Base-by-base conservation (phyloP, 2,888 invertebrate species). In the Neelides folsomi region DNA sequence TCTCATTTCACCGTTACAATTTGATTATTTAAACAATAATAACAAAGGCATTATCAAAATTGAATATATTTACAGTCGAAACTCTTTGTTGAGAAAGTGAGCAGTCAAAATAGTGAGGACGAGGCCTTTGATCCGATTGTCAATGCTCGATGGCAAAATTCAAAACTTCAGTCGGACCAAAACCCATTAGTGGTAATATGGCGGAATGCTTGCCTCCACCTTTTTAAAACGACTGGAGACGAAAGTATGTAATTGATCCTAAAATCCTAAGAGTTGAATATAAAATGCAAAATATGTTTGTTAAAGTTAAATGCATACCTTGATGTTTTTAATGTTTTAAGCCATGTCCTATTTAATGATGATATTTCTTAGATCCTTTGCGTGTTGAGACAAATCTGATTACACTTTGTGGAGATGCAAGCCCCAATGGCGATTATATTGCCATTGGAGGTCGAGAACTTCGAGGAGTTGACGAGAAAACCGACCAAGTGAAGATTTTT, bases 61-160 rank as follows among this genome's bases (percentile, higher is more conserved):
- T n/a, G n/a, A n/a, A 27, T 54, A 5, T 63, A 65, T 49, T 73
- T 75, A 52, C 68, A 92, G 83, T 86, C 86, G 76, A 74, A 75
- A 63, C 59, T 63, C 45, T 50, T 46, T n/a, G 12, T 54, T 8
- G 55, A 56, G 20, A 39, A 56, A 16, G 51, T 50, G 49, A 52
- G 54, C 47, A 54, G 49, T 35, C 56, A 55, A 36, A 57, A 57
- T 20, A 51, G 51, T 34, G 57, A 52, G 10, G 58, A 55, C 36
- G 27, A 27, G 27, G 53, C 42, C 12, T 53, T 43, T 35, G 63
- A 60, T 49, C 63, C 63, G 1, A 61, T 63, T 49, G 57, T 59
- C 2, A 56, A 57, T 20, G 58, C 61, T 8, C 52, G 58, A 13
- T 63, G 63, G 63, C 56, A 61, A 49, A 52, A 46, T 18, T 51